Base-by-base conservation (phyloP, 2,797 vertebrate species). In the Antennarius maculatus region DNA sequence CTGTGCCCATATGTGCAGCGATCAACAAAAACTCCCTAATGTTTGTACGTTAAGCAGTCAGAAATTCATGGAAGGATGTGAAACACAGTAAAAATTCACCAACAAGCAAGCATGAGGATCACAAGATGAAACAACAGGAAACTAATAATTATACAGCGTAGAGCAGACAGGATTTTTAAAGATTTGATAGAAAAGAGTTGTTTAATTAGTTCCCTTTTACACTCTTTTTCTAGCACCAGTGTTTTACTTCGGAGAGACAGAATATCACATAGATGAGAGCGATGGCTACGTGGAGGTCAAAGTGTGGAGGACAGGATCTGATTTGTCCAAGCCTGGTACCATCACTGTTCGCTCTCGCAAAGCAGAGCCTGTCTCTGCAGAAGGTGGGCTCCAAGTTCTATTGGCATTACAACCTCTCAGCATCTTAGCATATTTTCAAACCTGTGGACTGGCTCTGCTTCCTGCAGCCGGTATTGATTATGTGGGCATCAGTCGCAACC, bases 331-430 rank as follows among this genome's bases (percentile, higher is more conserved):
- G 84, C 42, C 90, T 1, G 94, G 94, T 1, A 93, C 94, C 0
- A 91, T 98, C 60, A 98, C 95, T 0, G 93, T 98, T 64, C 92
- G 95, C 16, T 98, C 97, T 18, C 94, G 93, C 69, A 97, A 95
- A 73, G 93, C 92, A 0, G 94, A 96, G 13, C 94, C 93, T 0
- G 16, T 87, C 1, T 96, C 96, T 16, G 97, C 97, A 0, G 94
- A 96, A 66, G 97, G 97, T 98, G 71, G 90, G 93, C 16, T 55
- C 37, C 37, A 39, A 39, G 37, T 39, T 10, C 2, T 11, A 39
- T 39, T 39, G 7, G 37, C 10, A 39, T 39, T 39, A 12, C 39
- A 4, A 34, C 34, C 31, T 7, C 11, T 55, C 34, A 11, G 0
- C 4, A 6, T 63, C 16, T 17, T 14, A 9, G 4, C 1, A 2